Evolutionary conservation across 2,113 vertebrate species (phyloP), one percentile per base, ranked within the genome.

Genomic region (Psilopogon haemacephalus): DNA sequence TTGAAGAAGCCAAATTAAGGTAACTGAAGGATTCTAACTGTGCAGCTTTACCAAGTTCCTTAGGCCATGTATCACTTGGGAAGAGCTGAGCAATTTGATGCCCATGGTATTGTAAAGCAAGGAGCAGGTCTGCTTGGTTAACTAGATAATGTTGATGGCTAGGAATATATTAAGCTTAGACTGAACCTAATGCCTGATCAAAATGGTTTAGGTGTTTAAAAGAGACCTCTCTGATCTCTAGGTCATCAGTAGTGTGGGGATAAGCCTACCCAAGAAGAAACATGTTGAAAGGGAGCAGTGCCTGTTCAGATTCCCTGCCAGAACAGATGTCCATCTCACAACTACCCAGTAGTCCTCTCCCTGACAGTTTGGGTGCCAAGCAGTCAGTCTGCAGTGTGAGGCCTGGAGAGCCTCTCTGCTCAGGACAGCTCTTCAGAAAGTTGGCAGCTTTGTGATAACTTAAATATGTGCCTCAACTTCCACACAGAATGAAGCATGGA

Each of bases 51-150:
- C 9, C 1, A 1, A 89, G 78, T 65, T 71, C 12, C 70, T 35
- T 28, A 74, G 74, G 32, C 54, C 71, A 4, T 1, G 1, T 48
- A 9, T 65, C 59, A 62, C 40, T 77, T 44, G 37, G 26, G 64
- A 87, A 54, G 12, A 27, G 54, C 42, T 69, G 54, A 86, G 38
- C 30, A 78, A 65, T 75, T 68, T 74, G 52, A 67, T 59, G 42
- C 32, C 62, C 0, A 0, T 40, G 50, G n/a, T 68, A 28, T 33
- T 81, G 14, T 6, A 42, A 26, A n/a, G 17, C 4, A 12, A 84
- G 38, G 54, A 60, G 44, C 19, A 65, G 42, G 38, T 60, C 50
- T 35, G 46, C n/a, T 9, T 9, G 10, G 35, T 73, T 90, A 71
- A 74, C 19, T 50, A 64, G 35, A 15, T 75, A 64, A 90, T 13